Percentiles rank a stretch among this genome's conserved stretches.
phyloP scores from a whole-genome alignment of 2,113 vertebrate species.

The Gasterosteus aculeatus region DNA sequence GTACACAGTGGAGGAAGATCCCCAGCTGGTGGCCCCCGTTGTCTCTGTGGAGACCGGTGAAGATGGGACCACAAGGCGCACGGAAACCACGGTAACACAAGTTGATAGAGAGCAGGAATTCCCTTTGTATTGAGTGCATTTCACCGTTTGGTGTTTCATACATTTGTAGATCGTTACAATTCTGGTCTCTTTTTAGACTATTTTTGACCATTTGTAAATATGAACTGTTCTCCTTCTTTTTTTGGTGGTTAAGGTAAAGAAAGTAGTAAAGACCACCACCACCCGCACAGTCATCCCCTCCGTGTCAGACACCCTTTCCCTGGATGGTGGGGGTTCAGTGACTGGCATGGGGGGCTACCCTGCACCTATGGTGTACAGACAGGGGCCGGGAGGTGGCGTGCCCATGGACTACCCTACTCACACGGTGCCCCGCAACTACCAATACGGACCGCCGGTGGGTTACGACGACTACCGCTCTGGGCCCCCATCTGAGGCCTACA shows the following conservation, averaged over 20 bases:
- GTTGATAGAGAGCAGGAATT: background rate
- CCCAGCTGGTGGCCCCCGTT: conserved; percentile 84
- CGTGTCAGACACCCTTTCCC: conserved; percentile 80
- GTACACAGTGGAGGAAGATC: conserved; percentile 87
- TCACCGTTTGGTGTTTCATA: background rate
- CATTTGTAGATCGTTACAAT: background rate
- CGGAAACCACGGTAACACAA: conserved; percentile 88
- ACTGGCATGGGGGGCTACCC: conserved; percentile 79
- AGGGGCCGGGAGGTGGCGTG: conserved; percentile 53
- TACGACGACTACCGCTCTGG: conserved; percentile 84
- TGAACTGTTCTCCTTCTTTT: background rate
- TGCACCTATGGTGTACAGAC: conserved; percentile 87
- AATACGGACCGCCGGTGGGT: conserved; percentile 85
- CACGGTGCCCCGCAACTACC: conserved; percentile 94
- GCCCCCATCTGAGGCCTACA: conserved; percentile 84
- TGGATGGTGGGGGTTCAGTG: conserved; percentile 84
- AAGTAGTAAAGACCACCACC: conserved; percentile 92
- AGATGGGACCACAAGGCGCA: conserved; percentile 90
- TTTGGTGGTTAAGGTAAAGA: conserved; percentile 85
- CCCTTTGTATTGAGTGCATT: background rate
- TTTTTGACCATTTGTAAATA: background rate
- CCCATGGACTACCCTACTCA: conserved; percentile 87
- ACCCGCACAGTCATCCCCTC: conserved; percentile 88
- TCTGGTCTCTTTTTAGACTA: background rate
- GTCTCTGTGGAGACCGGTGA: conserved; percentile 90